Evolutionary conservation across 2,797 vertebrate species (phyloP), one percentile per base, ranked within the genome.

Genomic region (Spinus pinus): DNA sequence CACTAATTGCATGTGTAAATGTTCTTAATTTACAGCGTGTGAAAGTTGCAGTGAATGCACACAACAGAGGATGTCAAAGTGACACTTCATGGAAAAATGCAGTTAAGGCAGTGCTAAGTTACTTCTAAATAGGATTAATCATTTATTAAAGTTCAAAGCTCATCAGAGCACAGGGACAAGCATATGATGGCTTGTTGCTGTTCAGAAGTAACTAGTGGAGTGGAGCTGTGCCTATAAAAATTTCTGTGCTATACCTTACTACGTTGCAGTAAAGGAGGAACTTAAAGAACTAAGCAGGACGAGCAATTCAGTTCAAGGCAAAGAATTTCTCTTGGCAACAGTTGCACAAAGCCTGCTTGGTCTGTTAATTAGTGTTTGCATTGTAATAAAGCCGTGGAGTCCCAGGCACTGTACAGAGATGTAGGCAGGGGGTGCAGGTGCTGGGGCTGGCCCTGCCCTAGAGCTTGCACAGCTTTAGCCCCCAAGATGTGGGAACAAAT

Each of bases 1-100:
- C 54, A 56, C 91, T 96, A 96, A 97, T 96, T 96, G 90, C 81
- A 85, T 94, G 93, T 94, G 94, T 95, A 97, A 97, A 93, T 84
- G 90, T 86, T 89, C 89, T 94, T 92, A 91, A 94, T 95, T 97
- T 97, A 95, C 81, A 88, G 87, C 17, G 27, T 95, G 94, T 96
- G 92, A 97, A 96, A 95, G 91, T 95, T 91, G 86, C 73, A 58
- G 49, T 95, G 93, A 96, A 91, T 84, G 88, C 72, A 86, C 71
- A 86, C 66, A 90, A 96, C 90, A 90, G 86, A 95, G 73, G 47
- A 77, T 82, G 83, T 96, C 93, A 90, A 96, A 94, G 81, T 82
- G 94, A 95, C 54, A 6, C 86, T 92, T 80, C 57, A 12, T 50
- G 92, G 84, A 89, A 91, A 71, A 57, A 80, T 77, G 87, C 57